Evolutionary conservation across 2,113 vertebrate species (phyloP).

Genomic region (Vulpes ferrilata): DNA sequence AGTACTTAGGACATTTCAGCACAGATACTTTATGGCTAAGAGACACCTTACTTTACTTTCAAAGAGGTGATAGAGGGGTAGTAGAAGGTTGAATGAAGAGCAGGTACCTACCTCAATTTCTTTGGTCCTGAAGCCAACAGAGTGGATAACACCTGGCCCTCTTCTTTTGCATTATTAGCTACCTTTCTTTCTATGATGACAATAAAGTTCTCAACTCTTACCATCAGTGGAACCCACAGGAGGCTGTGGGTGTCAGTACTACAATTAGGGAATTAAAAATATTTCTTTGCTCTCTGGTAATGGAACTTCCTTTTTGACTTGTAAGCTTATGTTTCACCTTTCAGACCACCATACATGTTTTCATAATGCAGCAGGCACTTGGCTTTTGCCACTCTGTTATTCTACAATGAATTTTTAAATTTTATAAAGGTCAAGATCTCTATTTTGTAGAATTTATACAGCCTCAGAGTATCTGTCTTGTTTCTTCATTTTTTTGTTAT

Average conservation of each 20-base stretch:
- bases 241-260: not conserved
- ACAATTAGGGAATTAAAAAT: not conserved
- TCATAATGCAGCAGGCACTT: not conserved
- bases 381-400: not conserved
- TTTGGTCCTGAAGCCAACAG: not conserved
- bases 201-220: not conserved
- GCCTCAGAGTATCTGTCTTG: not conserved
- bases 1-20: not conserved
- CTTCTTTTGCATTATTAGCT: not conserved
- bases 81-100: not conserved
- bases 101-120: not conserved
- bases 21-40: not conserved
- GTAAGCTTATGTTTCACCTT: not conserved
- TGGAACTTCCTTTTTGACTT: not conserved
- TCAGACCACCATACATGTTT: not conserved
- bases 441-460: not conserved
- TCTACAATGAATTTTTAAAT: not conserved
- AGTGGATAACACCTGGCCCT: not conserved
- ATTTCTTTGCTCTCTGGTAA: not conserved
- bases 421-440: not conserved
- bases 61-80: accelerated
- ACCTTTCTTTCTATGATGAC: not conserved
- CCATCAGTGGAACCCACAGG: not conserved
- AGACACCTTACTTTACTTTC: not conserved
- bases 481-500: not conserved